A percentile compares a stretch with the other conserved stretches of the same genome.
phyloP scores from a whole-genome alignment of 1,140 invertebrate species.

The Drosophila varians region DNA sequence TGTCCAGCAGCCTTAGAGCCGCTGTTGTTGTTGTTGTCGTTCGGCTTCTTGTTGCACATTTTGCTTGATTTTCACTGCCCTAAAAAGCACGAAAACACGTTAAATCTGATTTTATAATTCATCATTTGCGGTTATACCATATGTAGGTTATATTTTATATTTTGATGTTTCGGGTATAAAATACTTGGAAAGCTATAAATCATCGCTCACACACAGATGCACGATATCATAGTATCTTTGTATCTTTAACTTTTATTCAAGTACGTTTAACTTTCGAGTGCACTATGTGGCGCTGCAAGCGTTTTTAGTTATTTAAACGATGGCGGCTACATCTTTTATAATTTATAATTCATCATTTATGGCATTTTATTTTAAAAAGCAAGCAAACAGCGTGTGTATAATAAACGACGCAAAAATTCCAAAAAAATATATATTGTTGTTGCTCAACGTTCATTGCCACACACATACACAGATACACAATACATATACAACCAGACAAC shows the following conservation, averaged over 20 bases:
- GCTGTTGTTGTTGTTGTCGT: constrained; percentile 46
- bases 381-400: constrained; percentile 41
- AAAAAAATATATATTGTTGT: constrained; percentile 56
- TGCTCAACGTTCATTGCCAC: constrained; percentile 73
- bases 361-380: constrained; percentile 29
- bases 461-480: constrained; percentile 37
- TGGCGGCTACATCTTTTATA: too few relatives aligned
- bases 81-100: constrained; percentile 3
- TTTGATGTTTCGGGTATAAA: too few relatives aligned
- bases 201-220: too few relatives aligned
- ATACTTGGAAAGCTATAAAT: too few relatives aligned
- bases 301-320: not conserved
- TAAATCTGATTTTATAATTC: not conserved
- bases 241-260: not conserved
- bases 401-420: constrained; percentile 63
- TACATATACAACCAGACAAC: constrained; percentile 28
- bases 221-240: not conserved
- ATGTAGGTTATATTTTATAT: not conserved
- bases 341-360: constrained; percentile 27
- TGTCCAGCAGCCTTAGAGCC: constrained; percentile 54
- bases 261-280: not conserved
- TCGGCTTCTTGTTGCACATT: constrained; percentile 46
- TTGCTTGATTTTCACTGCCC: constrained; percentile 17
- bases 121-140: not conserved
- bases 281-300: too few relatives aligned